Base-by-base conservation (phyloP, 53 echinoderm and acorn worm species). In the Apostichopus leukothele region DNA sequence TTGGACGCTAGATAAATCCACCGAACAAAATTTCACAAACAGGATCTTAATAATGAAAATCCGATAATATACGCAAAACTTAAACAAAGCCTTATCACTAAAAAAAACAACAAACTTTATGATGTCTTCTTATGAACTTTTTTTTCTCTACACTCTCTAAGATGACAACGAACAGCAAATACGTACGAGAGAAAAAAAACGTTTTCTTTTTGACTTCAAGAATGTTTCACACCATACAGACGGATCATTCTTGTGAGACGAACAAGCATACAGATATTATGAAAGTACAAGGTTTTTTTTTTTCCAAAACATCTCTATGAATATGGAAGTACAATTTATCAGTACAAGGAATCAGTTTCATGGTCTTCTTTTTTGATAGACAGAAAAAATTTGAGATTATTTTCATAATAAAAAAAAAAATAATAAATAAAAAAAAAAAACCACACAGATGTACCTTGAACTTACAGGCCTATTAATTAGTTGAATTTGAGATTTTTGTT, bases 251-350 rank as follows among this genome's bases (percentile, higher is more conserved):
- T 57, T 57, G 57, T 10, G 10, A 57, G 57, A 71, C 71, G 6
- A 71, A 4, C 5, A 71, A 63, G 63, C 63, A 63, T 39, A 71
- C 71, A 18, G 6, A 71, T 71, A 71, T 71, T 71, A 16, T 71
- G 71, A 71, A 71, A 71, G 71, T 71, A 71, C 71, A 71, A 71
- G 71, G 71, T 71, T 71, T 71, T 71, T 71, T 63, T 63, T 63
- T 63, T 63, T 63, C 63, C 71, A 13, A 71, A 71, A 71, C 71
- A 71, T 18, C 18, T 71, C 71, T 71, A 71, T 71, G 14, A 71
- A 71, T 71, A 13, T 71, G 71, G 71, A 71, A 71, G 71, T 71
- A 71, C 71, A 71, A 71, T 71, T 71, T 16, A 71, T 71, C 71
- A 71, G 71, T 19, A 71, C 71, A 71, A 71, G 14, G 71, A 71